These are phyloP conservation scores for Eulimnadia texana DNA, from an alignment of 1,140 invertebrate genomes.

Conservation along the genomic window DNA sequence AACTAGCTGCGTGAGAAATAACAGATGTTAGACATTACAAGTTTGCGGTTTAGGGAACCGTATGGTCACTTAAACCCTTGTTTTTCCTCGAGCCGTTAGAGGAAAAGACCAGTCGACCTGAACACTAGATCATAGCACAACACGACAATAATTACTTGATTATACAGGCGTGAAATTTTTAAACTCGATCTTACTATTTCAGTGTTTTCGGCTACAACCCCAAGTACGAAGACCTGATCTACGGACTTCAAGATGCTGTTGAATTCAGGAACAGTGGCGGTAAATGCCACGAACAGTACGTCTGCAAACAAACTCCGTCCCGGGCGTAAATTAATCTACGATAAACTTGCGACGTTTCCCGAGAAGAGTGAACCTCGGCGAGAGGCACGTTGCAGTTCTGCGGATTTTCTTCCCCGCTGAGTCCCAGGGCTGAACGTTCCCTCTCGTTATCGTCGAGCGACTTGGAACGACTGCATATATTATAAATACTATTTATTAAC, in stretches of 20 bases:
- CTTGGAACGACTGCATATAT: too few relatives aligned
- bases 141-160: neutral
- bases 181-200: constrained; percentile 12
- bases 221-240: constrained; percentile 23
- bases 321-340: neutral
- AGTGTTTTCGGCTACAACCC: constrained; percentile 22
- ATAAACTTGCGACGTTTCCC: neutral
- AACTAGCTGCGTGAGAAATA: neutral
- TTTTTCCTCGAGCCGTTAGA: neutral
- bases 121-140: neutral
- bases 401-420: neutral
- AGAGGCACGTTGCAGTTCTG: neutral
- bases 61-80: neutral
- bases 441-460: too few relatives aligned
- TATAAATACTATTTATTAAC: too few relatives aligned
- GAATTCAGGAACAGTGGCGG: constrained; percentile 21
- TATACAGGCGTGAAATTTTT: too few relatives aligned
- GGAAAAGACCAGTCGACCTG: neutral
- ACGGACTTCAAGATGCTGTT: constrained; percentile 25
- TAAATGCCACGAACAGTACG: constrained; percentile 21
- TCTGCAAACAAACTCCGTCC: constrained; percentile 15
- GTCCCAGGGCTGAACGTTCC: neutral
- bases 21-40: neutral
- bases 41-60: neutral
- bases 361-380: neutral